Conservation (phyloP, 2,888 invertebrate genomes). For the Thecocarcelia acutangulata region DNA sequence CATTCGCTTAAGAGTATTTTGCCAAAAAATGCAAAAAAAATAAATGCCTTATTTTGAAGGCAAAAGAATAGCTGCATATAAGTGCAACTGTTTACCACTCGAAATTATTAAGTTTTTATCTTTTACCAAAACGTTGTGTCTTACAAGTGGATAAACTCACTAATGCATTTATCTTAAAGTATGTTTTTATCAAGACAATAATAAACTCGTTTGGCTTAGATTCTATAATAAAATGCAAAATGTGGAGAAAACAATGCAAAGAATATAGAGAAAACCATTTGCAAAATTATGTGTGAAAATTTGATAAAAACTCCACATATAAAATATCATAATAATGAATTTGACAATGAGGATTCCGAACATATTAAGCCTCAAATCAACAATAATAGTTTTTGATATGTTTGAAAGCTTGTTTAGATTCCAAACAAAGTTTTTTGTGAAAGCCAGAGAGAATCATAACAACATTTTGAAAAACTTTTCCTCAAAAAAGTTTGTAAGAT, state of each 20-base stretch:
- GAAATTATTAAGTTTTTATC: conserved; percentile 45
- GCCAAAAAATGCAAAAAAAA: neutral
- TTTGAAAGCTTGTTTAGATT: no score
- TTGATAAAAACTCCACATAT: no score
- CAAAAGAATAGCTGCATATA: neutral
- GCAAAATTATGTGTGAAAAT: conserved; percentile 39
- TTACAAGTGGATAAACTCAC: neutral
- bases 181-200: conserved; percentile 51
- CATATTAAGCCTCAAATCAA: no score
- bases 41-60: neutral
- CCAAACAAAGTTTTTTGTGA: no score
- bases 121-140: conserved; percentile 4
- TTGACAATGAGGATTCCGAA: no score
- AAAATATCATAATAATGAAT: no score
- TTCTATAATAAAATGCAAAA: conserved; percentile 33
- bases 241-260: neutral
- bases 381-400: no score
- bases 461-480: no score
- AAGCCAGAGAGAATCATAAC: no score
- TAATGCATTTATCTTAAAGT: conserved; percentile 23
- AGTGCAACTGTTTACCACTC: conserved; percentile 52
- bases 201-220: conserved; percentile 43
- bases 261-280: neutral
- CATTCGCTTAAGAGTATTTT: conserved; percentile 42
- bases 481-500: no score